Conservation (phyloP, 2,113 vertebrate genomes). For the Ranitomeya imitator region DNA sequence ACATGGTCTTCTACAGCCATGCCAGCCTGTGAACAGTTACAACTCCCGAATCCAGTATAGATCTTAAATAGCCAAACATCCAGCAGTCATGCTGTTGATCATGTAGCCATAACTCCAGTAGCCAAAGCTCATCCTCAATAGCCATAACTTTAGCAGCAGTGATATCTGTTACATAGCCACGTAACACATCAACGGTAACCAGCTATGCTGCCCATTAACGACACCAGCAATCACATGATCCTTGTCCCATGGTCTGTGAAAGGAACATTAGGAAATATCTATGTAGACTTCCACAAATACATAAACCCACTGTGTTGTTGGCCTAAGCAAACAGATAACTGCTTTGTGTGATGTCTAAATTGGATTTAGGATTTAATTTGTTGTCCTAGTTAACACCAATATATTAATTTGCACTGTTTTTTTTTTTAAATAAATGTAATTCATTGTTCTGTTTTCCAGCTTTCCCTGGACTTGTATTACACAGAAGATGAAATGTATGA, state of each 20-base stretch:
- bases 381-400: not conserved
- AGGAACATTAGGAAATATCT: not conserved
- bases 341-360: not conserved
- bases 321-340: not conserved
- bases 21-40: too few relatives aligned
- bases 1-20: too few relatives aligned
- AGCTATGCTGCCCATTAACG: not conserved
- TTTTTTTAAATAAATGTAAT: not conserved
- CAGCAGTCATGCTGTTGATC: too few relatives aligned
- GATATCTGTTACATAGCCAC: not conserved
- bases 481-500: constrained; percentile 97
- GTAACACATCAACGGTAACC: not conserved
- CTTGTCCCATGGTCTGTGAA: not conserved
- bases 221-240: not conserved
- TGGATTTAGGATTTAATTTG: not conserved
- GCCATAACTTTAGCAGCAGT: not conserved
- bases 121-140: not conserved
- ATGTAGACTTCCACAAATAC: not conserved
- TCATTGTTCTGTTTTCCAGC: constrained; percentile 68
- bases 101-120: not conserved
- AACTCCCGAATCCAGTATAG: too few relatives aligned
- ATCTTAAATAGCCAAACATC: too few relatives aligned
- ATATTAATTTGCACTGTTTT: not conserved
- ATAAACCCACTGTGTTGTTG: not conserved
- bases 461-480: constrained; percentile 95